Evolutionary conservation across 2,888 invertebrate species (phyloP).

Genomic region (Eulithis prunata): DNA sequence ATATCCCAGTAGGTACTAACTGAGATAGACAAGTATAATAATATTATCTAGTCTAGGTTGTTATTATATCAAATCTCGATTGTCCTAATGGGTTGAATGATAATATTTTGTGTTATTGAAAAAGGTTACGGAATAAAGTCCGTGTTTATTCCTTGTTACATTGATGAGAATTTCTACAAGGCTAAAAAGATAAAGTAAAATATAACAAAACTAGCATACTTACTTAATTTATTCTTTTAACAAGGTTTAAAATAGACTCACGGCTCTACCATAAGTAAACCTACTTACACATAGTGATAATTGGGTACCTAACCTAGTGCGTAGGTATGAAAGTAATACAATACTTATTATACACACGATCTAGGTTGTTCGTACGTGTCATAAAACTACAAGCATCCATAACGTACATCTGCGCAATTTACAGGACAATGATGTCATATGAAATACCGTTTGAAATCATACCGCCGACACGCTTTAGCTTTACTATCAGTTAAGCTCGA

Average conservation of each 20-base stretch:
- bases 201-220: neutral
- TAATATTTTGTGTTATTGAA: conserved; percentile 3
- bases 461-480: conserved; percentile 12
- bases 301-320: too few species aligned
- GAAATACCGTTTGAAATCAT: conserved; percentile 26
- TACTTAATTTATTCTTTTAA: too few species aligned
- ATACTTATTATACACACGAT: neutral
- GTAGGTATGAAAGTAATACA: too few species aligned
- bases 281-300: too few species aligned
- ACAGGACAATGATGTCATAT: conserved; percentile 41
- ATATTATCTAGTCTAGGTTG: neutral
- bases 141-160: too few species aligned
- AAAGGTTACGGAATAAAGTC: neutral
- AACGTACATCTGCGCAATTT: conserved; percentile 30
- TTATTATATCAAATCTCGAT: conserved; percentile 3
- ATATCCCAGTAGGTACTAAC: too few species aligned
- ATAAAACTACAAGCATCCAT: conserved; percentile 20
- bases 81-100: neutral
- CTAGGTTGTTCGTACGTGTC: conserved; percentile 23
- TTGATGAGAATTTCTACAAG: too few species aligned
- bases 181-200: neutral
- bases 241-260: too few species aligned
- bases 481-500: conserved; percentile 7
- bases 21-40: too few species aligned
- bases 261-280: too few species aligned